phyloP scores from a whole-genome alignment of 2,888 invertebrate genomes.

The Rhamphomyia laevipes region DNA sequence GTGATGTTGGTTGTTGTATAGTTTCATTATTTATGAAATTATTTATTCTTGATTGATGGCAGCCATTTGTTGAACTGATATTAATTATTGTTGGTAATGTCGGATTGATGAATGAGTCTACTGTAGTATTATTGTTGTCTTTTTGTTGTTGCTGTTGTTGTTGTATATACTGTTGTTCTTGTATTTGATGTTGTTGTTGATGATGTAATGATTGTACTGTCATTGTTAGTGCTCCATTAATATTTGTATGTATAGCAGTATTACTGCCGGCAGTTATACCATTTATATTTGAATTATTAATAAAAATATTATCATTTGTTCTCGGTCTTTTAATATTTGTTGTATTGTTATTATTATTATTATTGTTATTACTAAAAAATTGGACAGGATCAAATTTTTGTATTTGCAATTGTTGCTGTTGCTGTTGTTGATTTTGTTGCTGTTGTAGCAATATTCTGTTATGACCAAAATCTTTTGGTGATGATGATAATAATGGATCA shows the following conservation, averaged over 20 bases:
- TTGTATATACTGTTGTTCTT: slow-evolving; percentile 14
- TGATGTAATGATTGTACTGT: slow-evolving; percentile 1
- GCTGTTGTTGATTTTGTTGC: slow-evolving; percentile 17
- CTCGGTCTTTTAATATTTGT: not conserved
- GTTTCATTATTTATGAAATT: not conserved
- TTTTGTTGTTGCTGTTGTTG: slow-evolving; percentile 8
- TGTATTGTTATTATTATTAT: not conserved
- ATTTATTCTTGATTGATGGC: not conserved
- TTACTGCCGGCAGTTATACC: too few species aligned
- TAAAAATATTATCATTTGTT: not conserved
- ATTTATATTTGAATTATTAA: not conserved
- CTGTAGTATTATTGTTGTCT: not conserved
- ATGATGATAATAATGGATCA: slow-evolving; percentile 72
- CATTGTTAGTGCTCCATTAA: not conserved
- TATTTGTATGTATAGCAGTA: too few species aligned
- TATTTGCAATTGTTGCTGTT: slow-evolving; percentile 15
- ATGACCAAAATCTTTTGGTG: slow-evolving; percentile 61
- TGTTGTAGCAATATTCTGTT: slow-evolving; percentile 19
- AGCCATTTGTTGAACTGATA: not conserved
- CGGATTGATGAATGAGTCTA: not conserved
- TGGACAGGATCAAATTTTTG: not conserved
- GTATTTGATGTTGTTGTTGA: slow-evolving; percentile 12
- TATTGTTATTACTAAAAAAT: not conserved
- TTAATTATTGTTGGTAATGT: not conserved
- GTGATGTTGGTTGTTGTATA: not conserved